Base-by-base conservation (phyloP, 2,888 invertebrate species). In the Protophormia terraenovae region DNA sequence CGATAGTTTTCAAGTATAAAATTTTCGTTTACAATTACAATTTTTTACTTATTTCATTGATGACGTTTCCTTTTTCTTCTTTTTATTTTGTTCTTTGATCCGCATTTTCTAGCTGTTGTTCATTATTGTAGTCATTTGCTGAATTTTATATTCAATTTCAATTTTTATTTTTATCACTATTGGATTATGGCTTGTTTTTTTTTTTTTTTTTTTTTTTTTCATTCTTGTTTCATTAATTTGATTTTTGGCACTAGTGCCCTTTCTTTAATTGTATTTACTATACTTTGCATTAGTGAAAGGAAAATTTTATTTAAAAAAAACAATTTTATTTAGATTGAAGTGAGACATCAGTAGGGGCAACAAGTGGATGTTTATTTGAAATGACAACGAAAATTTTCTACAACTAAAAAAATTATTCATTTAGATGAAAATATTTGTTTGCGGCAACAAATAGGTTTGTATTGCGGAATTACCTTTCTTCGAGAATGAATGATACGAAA, bases 31-130 rank as follows among this genome's bases (percentile, higher is more conserved):
- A n/a, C n/a, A n/a, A n/a, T 16, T 27, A 29, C 7, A 24, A 45
- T 64, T 27, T 72, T 47, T 7, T 24, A 32, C 47, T 76, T 58
- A 29, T 75, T 64, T 55, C 19, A 47, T 71, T 82, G 64, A 79
- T 85, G 85, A 85, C 82, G 85, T 71, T 82, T 62, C 53, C 16
- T 19, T 66, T 67, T 32, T 16, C n/a, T 35, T 10, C 19, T 35
- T 35, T 19, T 8, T 10, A 8, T 60, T 8, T 62, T 62, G 7
- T 53, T 38, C 29, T 62, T 62, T 27, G 8, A 5, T 66, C 38
- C 16, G 66, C 64, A 62, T 79, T 86, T 87, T 87, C 87, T 87
- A 87, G 87, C 86, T 87, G 86, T 87, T 87, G 84, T 83, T 83
- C 84, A 87, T 50, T 77, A 80, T 86, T 86, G 86, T 77, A 87